Evolutionary conservation across 2,888 invertebrate genomes (phyloP).

Genomic region (Torymus aiolomorphi): DNA sequence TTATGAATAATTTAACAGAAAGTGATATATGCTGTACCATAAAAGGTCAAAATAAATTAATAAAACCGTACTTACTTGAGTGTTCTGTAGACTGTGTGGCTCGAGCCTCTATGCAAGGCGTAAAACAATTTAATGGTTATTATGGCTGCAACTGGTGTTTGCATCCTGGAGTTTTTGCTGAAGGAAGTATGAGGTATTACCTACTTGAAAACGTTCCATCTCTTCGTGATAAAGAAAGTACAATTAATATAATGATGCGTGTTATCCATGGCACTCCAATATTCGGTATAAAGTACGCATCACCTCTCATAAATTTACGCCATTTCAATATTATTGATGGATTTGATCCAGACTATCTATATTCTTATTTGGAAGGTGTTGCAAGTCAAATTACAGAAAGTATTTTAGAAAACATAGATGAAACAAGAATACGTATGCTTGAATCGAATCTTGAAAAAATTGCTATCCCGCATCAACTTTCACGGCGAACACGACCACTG

Average conservation of each 20-base stretch:
- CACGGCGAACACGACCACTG: constrained; percentile 13
- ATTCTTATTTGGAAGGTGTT: constrained; percentile 25
- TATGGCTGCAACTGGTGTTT: constrained; percentile 26
- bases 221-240: neutral
- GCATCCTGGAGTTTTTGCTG: constrained; percentile 16
- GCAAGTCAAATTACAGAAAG: neutral
- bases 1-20: neutral
- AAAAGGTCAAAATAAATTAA: neutral
- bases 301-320: constrained; percentile 37
- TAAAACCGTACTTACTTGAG: neutral
- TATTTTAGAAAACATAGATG: neutral
- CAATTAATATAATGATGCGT: neutral
- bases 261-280: neutral
- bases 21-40: neutral
- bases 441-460: constrained; percentile 14
- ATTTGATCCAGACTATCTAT: constrained; percentile 31
- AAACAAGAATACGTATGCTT: neutral
- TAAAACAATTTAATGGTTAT: no score
- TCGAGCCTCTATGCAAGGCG: constrained; percentile 10
- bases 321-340: constrained; percentile 40
- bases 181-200: neutral
- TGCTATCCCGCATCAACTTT: constrained; percentile 26
- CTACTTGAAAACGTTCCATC: neutral
- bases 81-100: constrained; percentile 22
- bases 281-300: constrained; percentile 14